A percentile compares a stretch with the other conserved stretches of the same genome.
phyloP scores from a whole-genome alignment of 2,113 vertebrate species.

The Callipepla californica region DNA sequence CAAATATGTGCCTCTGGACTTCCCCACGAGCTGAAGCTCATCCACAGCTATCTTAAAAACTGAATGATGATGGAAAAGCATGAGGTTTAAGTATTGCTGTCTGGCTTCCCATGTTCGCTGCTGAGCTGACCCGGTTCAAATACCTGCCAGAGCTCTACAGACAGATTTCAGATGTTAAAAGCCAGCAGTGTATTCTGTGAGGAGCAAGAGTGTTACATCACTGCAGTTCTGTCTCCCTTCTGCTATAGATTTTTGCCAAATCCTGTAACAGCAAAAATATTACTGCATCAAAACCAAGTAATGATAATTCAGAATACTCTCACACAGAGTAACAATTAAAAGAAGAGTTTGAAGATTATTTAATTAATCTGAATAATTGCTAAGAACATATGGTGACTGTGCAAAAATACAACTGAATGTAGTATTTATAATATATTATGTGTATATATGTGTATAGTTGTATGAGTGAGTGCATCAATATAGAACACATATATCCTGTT shows the following conservation, averaged over 20 bases:
- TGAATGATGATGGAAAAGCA: not conserved
- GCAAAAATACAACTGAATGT: not conserved
- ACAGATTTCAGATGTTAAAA: not conserved
- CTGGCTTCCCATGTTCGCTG: not conserved
- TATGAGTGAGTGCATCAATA: not conserved
- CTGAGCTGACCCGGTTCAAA: not conserved
- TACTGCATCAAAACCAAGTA: not conserved
- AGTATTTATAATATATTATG: not conserved
- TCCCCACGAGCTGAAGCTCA: not conserved
- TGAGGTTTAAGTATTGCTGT: rapidly evolving
- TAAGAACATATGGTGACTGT: not conserved
- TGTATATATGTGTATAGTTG: not conserved
- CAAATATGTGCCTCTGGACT: rapidly evolving
- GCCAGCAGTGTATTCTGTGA: rapidly evolving
- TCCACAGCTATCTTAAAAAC: not conserved
- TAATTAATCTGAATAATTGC: slow-evolving; percentile 3
- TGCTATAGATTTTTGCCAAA: not conserved
- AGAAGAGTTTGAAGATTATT: not conserved
- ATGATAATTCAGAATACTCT: not conserved
- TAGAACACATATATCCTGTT: not conserved
- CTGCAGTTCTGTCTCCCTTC: not conserved
- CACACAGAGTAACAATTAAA: not conserved
- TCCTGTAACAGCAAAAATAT: not conserved
- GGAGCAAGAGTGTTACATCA: not conserved
- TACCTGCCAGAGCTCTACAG: not conserved